phyloP scores from a whole-genome alignment of 2,113 vertebrate genomes.

The Syngnathus typhle region DNA sequence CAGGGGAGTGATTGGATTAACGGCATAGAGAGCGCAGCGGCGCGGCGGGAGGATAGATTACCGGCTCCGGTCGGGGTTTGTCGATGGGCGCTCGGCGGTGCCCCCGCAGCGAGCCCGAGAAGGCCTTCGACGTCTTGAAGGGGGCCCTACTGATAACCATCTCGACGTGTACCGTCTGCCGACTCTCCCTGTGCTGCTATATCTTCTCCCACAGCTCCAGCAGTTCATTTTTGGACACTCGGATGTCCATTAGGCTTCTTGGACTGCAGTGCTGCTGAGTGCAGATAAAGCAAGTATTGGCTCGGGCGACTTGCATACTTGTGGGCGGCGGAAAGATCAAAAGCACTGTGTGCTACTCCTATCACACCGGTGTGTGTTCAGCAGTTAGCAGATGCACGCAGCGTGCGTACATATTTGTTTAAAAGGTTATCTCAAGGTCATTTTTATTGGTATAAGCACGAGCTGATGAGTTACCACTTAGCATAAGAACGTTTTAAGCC shows the following conservation, averaged over 20 bases:
- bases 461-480: neutral
- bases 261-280: conserved; percentile 61
- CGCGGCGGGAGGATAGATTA: conserved; percentile 69
- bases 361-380: neutral
- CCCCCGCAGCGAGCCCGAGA: conserved; percentile 49
- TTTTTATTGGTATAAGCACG: neutral
- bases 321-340: conserved; percentile 48
- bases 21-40: conserved; percentile 63
- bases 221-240: conserved; percentile 60
- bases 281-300: conserved; percentile 62
- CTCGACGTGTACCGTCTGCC: conserved; percentile 44
- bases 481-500: neutral
- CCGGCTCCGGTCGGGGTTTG: conserved; percentile 52
- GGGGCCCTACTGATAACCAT: conserved; percentile 60
- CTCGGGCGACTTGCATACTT: conserved; percentile 33
- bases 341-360: conserved; percentile 3
- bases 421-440: neutral
- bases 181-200: conserved; percentile 44
- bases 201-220: conserved; percentile 53
- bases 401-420: neutral
- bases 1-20: conserved; percentile 73
- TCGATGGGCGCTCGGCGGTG: conserved; percentile 45
- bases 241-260: conserved; percentile 63
- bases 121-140: conserved; percentile 56
- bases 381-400: neutral